Evolutionary conservation across 2,113 vertebrate genomes (phyloP).

Genomic region (Neoarius graeffei): DNA sequence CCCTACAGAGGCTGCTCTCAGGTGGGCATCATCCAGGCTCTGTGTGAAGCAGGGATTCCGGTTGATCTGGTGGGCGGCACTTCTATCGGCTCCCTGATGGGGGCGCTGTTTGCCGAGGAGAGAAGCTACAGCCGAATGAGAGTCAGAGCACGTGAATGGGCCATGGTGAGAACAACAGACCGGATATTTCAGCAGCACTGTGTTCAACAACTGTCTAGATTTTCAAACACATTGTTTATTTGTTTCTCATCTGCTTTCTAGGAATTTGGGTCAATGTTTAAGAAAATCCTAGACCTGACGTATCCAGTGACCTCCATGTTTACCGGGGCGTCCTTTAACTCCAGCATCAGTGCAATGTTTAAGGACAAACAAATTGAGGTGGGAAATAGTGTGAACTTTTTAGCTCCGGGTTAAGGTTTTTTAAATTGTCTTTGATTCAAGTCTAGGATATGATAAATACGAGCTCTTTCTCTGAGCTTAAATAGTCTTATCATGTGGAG

Average conservation of each 20-base stretch:
- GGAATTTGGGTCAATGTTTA: slow-evolving; percentile 86
- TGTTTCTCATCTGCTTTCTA: slow-evolving; percentile 51
- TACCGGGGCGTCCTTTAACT: slow-evolving; percentile 89
- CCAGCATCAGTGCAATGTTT: slow-evolving; percentile 79
- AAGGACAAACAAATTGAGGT: slow-evolving; percentile 92
- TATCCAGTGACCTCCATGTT: slow-evolving; percentile 96
- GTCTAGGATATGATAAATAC: neutral
- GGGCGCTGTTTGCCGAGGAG: slow-evolving; percentile 88
- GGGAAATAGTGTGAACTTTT: neutral
- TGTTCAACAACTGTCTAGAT: neutral
- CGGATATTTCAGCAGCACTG: neutral
- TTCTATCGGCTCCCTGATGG: slow-evolving; percentile 89
- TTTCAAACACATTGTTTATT: neutral
- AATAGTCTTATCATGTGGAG: neutral
- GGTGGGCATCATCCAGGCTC: slow-evolving; percentile 84
- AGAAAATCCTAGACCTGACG: slow-evolving; percentile 85
- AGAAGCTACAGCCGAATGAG: slow-evolving; percentile 84
- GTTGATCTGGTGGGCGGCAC: slow-evolving; percentile 92
- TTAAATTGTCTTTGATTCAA: neutral
- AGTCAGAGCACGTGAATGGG: slow-evolving; percentile 88
- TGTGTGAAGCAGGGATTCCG: slow-evolving; percentile 85
- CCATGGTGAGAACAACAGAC: slow-evolving; percentile 78
- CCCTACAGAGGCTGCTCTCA: slow-evolving; percentile 86
- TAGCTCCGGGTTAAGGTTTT: neutral
- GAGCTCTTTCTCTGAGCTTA: neutral